These are phyloP conservation scores for Cremastinae sp. DNA, from an alignment of 2,888 invertebrate genomes.

Conservation along the genomic window DNA sequence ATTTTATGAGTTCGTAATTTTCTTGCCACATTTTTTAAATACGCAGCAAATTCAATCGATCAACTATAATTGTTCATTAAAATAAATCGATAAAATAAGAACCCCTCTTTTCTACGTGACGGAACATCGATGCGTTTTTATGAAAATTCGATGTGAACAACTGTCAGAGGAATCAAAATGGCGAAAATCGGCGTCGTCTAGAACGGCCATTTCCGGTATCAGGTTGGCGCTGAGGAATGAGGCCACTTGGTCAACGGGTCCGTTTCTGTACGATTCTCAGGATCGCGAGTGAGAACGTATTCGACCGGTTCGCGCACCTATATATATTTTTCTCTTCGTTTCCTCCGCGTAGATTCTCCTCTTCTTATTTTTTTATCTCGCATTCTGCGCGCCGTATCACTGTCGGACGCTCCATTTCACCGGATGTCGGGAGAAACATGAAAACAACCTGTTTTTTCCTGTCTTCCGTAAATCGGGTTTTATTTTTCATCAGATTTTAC, in stretches of 20 bases:
- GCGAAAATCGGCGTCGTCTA: conserved; percentile 63
- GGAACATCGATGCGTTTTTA: conserved; percentile 9
- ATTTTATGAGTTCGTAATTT: conserved; percentile 1
- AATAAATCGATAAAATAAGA: conserved; percentile 1
- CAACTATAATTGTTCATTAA: too few relatives aligned
- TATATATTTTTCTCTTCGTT: conserved; percentile 19
- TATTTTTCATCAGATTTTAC: neutral
- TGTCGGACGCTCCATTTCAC: neutral
- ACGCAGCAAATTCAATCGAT: too few relatives aligned
- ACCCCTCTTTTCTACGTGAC: too few relatives aligned
- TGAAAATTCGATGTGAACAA: too few relatives aligned
- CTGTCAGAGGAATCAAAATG: conserved; percentile 54
- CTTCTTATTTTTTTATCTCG: conserved; percentile 25
- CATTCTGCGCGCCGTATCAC: neutral
- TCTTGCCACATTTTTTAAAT: too few relatives aligned
- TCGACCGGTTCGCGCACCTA: conserved; percentile 60
- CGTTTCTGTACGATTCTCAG: conserved; percentile 76
- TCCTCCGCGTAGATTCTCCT: neutral
- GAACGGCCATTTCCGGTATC: conserved; percentile 75
- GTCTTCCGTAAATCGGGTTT: neutral
- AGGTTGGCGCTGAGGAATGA: conserved; percentile 73
- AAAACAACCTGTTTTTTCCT: neutral
- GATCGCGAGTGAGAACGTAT: conserved; percentile 75
- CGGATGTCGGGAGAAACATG: neutral
- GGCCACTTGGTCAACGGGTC: conserved; percentile 80